Evolutionary conservation across 2,797 vertebrate species (phyloP).

Genomic region (Xenops minutus): DNA sequence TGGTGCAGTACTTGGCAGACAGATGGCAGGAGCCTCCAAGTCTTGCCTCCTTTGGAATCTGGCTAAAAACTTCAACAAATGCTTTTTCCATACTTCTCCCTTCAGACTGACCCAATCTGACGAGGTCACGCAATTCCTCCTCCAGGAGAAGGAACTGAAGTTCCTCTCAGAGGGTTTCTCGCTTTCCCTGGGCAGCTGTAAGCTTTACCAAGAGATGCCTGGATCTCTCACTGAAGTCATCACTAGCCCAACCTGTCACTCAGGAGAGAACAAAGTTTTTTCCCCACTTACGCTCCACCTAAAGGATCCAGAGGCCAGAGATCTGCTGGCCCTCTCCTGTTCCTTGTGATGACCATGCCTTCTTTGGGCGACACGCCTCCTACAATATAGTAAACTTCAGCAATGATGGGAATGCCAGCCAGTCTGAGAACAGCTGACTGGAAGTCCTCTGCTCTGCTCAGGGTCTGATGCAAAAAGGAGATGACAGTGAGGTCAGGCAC

Average conservation of each 20-base stretch:
- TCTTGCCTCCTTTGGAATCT: background rate
- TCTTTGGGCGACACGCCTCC: slow-evolving; percentile 80
- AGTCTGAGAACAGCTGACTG: slow-evolving; percentile 83
- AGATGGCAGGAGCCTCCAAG: background rate
- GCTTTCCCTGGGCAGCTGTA: background rate
- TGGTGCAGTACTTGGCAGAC: background rate
- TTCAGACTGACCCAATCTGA: background rate
- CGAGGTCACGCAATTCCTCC: background rate
- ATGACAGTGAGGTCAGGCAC: background rate
- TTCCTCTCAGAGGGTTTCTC: background rate
- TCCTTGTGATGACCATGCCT: slow-evolving; percentile 89
- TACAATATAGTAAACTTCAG: slow-evolving; percentile 91
- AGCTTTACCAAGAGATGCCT: background rate
- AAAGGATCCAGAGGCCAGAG: slow-evolving; percentile 89
- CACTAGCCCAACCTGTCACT: background rate
- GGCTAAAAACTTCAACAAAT: background rate
- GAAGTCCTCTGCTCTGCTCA: slow-evolving; percentile 84
- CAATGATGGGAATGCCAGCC: slow-evolving; percentile 86
- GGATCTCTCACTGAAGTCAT: background rate
- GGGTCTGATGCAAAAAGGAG: slow-evolving; percentile 75
- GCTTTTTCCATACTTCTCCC: background rate
- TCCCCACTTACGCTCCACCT: slow-evolving; percentile 79
- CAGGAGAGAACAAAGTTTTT: accelerated
- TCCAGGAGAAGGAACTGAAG: background rate
- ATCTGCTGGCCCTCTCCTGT: slow-evolving; percentile 82